Conservation (phyloP, 2,888 invertebrate species). For the Gibbula magus region DNA sequence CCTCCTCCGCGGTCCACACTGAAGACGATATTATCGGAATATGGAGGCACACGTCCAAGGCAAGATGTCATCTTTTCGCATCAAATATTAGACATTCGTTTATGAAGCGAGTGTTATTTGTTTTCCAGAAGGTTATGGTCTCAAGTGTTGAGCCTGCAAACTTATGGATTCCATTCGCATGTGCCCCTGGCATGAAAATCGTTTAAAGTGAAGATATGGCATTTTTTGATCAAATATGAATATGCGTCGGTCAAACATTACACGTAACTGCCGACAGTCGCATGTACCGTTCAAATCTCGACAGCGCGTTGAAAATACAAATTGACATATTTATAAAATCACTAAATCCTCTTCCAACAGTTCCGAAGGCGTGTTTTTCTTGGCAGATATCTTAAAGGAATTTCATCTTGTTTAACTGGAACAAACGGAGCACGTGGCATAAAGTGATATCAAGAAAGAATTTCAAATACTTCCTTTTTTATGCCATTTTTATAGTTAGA, state of each 20-base stretch:
- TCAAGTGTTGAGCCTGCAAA: not conserved
- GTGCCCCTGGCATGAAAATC: not conserved
- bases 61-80: not conserved
- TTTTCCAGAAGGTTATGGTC: slow-evolving; percentile 12
- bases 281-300: not conserved
- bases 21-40: no score
- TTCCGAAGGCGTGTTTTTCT: not conserved
- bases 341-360: not conserved
- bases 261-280: not conserved
- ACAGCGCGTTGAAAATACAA: not conserved
- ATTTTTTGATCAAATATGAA: slow-evolving; percentile 16
- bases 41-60: no score
- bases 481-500: not conserved
- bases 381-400: slow-evolving; percentile 5
- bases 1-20: no score
- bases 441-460: slow-evolving; percentile 16
- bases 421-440: slow-evolving; percentile 5
- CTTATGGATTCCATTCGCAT: not conserved
- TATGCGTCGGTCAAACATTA: not conserved
- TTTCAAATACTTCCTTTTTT: slow-evolving; percentile 12
- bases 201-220: slow-evolving; percentile 9
- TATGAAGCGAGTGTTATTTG: slow-evolving; percentile 6
- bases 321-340: slow-evolving; percentile 24
- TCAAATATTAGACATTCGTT: slow-evolving; percentile 17
- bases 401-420: slow-evolving; percentile 7